Base-by-base conservation (phyloP, 2,888 invertebrate species). In the Meganola albula region DNA sequence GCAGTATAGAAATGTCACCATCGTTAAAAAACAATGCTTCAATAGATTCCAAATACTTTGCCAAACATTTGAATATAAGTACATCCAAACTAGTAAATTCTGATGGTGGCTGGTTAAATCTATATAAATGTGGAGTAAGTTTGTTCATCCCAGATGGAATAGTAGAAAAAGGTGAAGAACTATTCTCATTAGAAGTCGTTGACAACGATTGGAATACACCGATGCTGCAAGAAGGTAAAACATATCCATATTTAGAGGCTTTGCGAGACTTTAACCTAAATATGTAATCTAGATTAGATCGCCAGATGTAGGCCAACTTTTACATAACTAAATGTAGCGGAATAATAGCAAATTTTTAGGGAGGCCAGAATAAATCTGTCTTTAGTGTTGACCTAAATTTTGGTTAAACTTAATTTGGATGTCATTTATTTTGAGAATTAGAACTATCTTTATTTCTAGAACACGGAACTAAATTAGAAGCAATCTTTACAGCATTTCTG, bases 121-220 rank as follows among this genome's bases (percentile, higher is more conserved):
- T 96, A 28, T 91, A 92, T 34, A 92, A 92, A 61, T 91, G 92
- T 46, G 94, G 94, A 24, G 92, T 97, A 27, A 91, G 92, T 63
- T 84, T 98, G 53, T 92, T 93, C 13, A 89, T 97, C 31, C 97
- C 97, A 26, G 96, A 97, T 71, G 93, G 94, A 45, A 93, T 97
- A 0, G 88, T 98, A n/a, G 91, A 92, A 10, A 91, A 93, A 57
- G 91, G 92, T 7, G 89, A 92, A 37, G 94, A 94, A 67, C 91
- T 96, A 64, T 89, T 98, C 39, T 96, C 95, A 53, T 82, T 98
- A 44, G 95, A 96, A 45, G 93, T 97, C 34, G 90, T 96, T 29
- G 92, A 95, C 63, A 97, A 98, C 64, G 96, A 97, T 67, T 93
- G 94, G 77, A 96, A 95, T 71, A 89, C 94, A 59, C 97, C 97